Evolutionary conservation across 2,888 invertebrate species (phyloP), one percentile per base, ranked within the genome.

Genomic region (Apodemia hepburni): DNA sequence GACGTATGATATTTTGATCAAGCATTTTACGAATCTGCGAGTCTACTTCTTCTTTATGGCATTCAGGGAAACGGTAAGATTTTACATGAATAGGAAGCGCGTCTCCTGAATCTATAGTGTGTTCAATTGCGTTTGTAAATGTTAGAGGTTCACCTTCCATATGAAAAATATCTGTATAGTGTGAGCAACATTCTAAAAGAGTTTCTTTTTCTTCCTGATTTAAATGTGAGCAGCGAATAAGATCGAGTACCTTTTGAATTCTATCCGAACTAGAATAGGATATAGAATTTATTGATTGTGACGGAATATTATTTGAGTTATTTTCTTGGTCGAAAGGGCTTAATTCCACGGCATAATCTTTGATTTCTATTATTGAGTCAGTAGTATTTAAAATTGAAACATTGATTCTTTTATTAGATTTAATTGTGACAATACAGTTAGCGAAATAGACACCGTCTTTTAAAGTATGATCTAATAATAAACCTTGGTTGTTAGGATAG

Each of bases 361-460:
- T 54, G 35, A 61, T 18, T 45, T 12, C 17, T 4, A 61, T n/a
- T 18, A 12, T n/a, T 3, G 57, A 17, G 4, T 63, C 59, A 3
- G 58, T 33, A 11, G 58, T 64, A 17, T 66, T 66, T 47, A 62
- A 42, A 15, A 61, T 54, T 35, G 60, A 45, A 8, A 65, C 33
- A 60, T 17, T 60, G 29, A 62, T 59, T 42, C 47, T 45, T 12
- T 59, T 51, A 54, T 65, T 60, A 11, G 49, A n/a, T 12, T 61
- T 65, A 18, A 62, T 42, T 27, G 45, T 29, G n/a, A 59, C 61
- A 33, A 63, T 45, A 12, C 63, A 65, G 22, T 60, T 61, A 17
- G 47, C 12, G 61, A 58, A 12, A 58, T 51, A 15, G 27, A 59
- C n/a, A 58, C 42, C 7, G 17, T 61, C 18, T 11, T 17, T 15